These are phyloP conservation scores for Mormoops blainvillei DNA, from an alignment of 2,113 vertebrate genomes.

Conservation along the genomic window DNA sequence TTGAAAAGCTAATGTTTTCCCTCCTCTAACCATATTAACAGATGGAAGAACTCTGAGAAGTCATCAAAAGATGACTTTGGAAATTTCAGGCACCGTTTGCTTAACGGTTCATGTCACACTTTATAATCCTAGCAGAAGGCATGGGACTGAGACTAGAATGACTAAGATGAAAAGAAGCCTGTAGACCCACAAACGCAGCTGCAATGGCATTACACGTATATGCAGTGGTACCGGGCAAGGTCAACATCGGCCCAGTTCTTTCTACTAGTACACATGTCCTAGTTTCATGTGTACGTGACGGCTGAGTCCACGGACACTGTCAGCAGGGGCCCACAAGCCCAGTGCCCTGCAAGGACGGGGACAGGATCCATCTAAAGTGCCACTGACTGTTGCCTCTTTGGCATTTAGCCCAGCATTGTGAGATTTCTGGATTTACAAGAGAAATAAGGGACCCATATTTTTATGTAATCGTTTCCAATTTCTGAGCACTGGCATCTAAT, in stretches of 20 bases:
- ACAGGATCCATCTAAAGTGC: not conserved
- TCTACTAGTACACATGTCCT: not conserved
- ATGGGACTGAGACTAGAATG: not conserved
- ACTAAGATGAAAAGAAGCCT: not conserved
- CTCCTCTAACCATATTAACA: constrained; percentile 43
- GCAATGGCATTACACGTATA: no score
- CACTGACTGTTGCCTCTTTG: no score
- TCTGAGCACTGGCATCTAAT: not conserved
- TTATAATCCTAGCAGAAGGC: constrained; percentile 34
- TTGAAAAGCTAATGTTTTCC: constrained; percentile 46
- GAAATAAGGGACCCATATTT: not conserved
- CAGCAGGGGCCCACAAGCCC: not conserved
- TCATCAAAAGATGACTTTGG: constrained; percentile 42
- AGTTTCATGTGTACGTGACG: rapidly evolving
- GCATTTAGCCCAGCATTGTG: not conserved
- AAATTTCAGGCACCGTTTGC: constrained; percentile 52
- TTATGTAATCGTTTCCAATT: not conserved
- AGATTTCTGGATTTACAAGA: not conserved
- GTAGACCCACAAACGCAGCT: not conserved
- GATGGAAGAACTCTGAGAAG: constrained; percentile 59
- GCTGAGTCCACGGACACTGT: not conserved
- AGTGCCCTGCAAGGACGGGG: not conserved
- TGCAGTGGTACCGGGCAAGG: not conserved
- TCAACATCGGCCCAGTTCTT: not conserved
- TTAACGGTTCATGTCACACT: constrained; percentile 54